Base-by-base conservation (phyloP, 2,888 invertebrate species). In the Microplitis manilae region DNA sequence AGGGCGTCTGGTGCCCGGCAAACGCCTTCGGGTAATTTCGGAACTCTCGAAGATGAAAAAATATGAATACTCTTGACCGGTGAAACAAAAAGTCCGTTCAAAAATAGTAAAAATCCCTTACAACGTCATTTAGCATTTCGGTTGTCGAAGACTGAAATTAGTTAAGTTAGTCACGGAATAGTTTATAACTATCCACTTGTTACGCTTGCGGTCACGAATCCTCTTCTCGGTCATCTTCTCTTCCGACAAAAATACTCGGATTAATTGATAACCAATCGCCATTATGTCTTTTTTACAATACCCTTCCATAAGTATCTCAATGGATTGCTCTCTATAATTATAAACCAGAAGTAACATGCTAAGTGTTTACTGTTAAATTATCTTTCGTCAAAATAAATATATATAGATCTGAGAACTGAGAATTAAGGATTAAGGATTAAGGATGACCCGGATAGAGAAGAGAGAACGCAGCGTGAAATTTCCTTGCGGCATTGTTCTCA, bases 401-500 rank as follows among this genome's bases (percentile, higher is more conserved):
- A 8, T 50, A 50, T 13, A 50, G 13, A 50, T 13, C 8, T 8
- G 50, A 50, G 50, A 50, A 13, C 13, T 8, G 6, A 50, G 13
- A 5, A 50, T 8, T 50, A 13, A 13, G 50, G 8, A 50, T 13
- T 50, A 5, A 13, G 8, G 13, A 50, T 50, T 13, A 13, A 67
- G 13, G 71, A 67, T 71, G 77, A 75, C 70, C 77, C 70, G 76
- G 76, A 77, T 71, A 50, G 50, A 50, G 50, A 50, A 50, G 50
- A 13, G 30, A 30, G 30, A 30, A 84, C 82, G 83, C 83, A 87
- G 86, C 87, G 87, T 86, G 86, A 87, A 88, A 86, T 88, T 85
- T 86, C 79, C 84, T 85, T 83, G 85, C 85, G 84, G 88, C 86
- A 89, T 89, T 89, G 89, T 89, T 89, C 89, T 89, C 89, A 89